Evolutionary conservation across 2,797 vertebrate genomes (phyloP).

Genomic region (Manis crassicaudata): DNA sequence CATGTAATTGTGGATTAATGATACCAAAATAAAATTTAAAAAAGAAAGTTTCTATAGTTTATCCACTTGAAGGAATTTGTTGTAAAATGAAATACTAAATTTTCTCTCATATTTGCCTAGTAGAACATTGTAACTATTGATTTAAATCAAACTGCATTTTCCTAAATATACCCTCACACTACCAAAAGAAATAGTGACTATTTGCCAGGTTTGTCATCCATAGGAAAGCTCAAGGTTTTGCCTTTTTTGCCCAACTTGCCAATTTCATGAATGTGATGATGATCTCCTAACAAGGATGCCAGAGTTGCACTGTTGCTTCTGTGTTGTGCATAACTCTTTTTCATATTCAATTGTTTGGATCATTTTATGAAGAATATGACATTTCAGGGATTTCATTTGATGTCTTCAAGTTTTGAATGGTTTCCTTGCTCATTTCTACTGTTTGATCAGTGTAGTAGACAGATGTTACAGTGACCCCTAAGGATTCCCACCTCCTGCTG

Average conservation of each 20-base stretch:
- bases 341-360: neutral
- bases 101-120: constrained; percentile 4
- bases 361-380: neutral
- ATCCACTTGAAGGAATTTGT: neutral
- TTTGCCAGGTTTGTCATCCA: neutral
- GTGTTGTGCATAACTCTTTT: neutral
- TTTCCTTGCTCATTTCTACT: neutral
- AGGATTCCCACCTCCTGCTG: neutral
- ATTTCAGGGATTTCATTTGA: neutral
- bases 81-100: constrained; percentile 3
- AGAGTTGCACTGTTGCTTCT: neutral
- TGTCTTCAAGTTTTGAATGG: constrained; percentile 6
- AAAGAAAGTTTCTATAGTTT: neutral
- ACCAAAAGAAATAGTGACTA: neutral
- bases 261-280: neutral
- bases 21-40: no score
- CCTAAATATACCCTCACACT: neutral
- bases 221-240: neutral
- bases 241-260: neutral
- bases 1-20: no score
- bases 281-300: neutral
- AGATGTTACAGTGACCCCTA: neutral
- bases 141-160: constrained; percentile 28
- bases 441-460: neutral
- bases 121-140: neutral